phyloP scores from a whole-genome alignment of 2,888 invertebrate species.

The Drosophila recens region DNA sequence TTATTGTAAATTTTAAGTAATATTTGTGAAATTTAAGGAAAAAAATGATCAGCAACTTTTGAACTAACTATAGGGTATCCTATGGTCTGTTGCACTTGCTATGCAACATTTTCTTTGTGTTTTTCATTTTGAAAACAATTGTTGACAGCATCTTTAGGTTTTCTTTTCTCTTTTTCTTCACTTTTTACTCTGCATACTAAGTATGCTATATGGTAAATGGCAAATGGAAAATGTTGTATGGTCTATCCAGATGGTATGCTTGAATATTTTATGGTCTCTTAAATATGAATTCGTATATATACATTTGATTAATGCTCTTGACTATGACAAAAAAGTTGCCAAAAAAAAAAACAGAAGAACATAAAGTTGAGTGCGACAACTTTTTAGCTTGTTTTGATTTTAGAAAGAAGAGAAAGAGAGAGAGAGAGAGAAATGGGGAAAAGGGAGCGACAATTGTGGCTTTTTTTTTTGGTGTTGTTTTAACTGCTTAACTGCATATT shows the following conservation, averaged over 20 bases:
- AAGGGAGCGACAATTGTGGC: constrained; percentile 25
- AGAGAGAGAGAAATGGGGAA: not conserved
- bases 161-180: constrained; percentile 11
- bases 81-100: not conserved
- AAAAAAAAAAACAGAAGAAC: constrained; percentile 11
- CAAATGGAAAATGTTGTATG: constrained; percentile 5
- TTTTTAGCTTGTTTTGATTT: constrained; percentile 57
- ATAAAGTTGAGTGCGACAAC: constrained; percentile 36
- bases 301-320: constrained; percentile 66
- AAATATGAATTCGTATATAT: constrained; percentile 50
- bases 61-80: not conserved
- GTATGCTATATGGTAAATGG: constrained; percentile 12
- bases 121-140: constrained; percentile 31
- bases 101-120: not conserved
- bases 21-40: no score
- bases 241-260: constrained; percentile 24
- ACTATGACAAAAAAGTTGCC: constrained; percentile 57
- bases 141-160: constrained; percentile 29
- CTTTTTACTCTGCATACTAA: constrained; percentile 27
- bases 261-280: constrained; percentile 16
- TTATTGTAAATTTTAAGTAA: no score
- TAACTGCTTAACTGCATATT: constrained; percentile 77
- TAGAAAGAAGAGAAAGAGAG: not conserved
- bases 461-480: constrained; percentile 52
- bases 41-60: not conserved